Evolutionary conservation across 2,113 vertebrate species (phyloP).

Genomic region (Peromyscus polionotus): DNA sequence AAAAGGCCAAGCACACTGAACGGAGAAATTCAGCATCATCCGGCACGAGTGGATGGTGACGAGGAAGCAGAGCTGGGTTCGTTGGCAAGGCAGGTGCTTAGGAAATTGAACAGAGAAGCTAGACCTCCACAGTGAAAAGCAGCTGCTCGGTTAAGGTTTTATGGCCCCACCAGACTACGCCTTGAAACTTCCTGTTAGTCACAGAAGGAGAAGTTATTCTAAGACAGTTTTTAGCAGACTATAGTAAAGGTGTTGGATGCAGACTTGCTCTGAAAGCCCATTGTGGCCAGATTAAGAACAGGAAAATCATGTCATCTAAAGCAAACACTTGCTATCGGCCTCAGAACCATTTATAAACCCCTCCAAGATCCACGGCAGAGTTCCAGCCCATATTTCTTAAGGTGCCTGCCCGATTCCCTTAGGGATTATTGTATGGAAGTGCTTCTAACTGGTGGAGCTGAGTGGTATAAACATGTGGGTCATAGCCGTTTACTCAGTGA

Average conservation of each 20-base stretch:
- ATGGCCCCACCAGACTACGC: constrained; percentile 15
- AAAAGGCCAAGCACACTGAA: not conserved
- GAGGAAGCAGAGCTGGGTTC: constrained; percentile 25
- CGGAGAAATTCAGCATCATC: not conserved
- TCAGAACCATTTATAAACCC: constrained; percentile 33
- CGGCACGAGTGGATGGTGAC: not conserved
- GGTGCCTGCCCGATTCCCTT: not conserved
- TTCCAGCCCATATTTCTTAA: not conserved
- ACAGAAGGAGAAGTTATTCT: constrained; percentile 7
- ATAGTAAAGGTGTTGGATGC: constrained; percentile 15
- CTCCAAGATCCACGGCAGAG: not conserved
- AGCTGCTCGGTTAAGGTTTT: constrained; percentile 32
- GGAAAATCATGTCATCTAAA: constrained; percentile 49
- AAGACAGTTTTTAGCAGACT: constrained; percentile 51
- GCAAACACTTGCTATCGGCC: not conserved
- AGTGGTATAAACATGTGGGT: not conserved
- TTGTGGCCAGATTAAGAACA: not conserved
- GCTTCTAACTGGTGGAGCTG: constrained; percentile 20
- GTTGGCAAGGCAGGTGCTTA: constrained; percentile 59
- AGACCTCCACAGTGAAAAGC: constrained; percentile 61
- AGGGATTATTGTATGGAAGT: constrained; percentile 44
- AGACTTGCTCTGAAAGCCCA: constrained; percentile 4
- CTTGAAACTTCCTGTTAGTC: constrained; percentile 12
- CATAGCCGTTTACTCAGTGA: not conserved
- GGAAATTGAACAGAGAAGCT: constrained; percentile 43